These are phyloP conservation scores for Panzeria rudis DNA, from an alignment of 2,888 invertebrate species.

Conservation along the genomic window DNA sequence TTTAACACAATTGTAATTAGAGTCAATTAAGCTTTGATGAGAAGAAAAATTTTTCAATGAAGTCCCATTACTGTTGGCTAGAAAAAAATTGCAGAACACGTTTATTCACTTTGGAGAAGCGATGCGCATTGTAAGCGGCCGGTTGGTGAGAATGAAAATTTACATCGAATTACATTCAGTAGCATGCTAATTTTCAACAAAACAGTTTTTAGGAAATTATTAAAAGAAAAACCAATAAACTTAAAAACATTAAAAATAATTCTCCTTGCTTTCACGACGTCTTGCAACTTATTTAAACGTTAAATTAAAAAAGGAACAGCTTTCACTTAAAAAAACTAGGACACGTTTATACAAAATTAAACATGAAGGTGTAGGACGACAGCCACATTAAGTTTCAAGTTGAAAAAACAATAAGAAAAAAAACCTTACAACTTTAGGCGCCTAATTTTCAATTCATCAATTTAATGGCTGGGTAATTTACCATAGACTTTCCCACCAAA, in stretches of 20 bases:
- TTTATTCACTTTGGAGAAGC: no score
- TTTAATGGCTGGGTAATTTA: slow-evolving; percentile 51
- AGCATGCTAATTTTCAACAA: no score
- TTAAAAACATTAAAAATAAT: no score
- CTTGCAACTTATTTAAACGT: neutral
- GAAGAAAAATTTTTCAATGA: neutral
- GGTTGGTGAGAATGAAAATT: neutral
- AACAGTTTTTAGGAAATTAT: no score
- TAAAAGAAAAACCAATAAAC: neutral
- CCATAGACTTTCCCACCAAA: neutral
- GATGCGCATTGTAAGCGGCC: neutral
- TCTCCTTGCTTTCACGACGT: neutral
- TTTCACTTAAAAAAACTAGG: slow-evolving; percentile 19
- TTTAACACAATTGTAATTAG: slow-evolving; percentile 41
- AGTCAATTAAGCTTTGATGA: slow-evolving; percentile 43
- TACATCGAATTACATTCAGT: neutral
- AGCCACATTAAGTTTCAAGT: neutral
- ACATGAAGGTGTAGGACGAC: slow-evolving; percentile 39
- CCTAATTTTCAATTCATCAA: slow-evolving; percentile 61
- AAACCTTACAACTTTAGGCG: slow-evolving; percentile 30
- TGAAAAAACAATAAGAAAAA: slow-evolving; percentile 1
- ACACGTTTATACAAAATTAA: neutral
- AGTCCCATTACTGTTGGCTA: neutral
- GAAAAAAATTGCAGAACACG: no score
- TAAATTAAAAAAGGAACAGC: neutral